phyloP scores from a whole-genome alignment of 2,888 invertebrate genomes.

The Phasia obesa region DNA sequence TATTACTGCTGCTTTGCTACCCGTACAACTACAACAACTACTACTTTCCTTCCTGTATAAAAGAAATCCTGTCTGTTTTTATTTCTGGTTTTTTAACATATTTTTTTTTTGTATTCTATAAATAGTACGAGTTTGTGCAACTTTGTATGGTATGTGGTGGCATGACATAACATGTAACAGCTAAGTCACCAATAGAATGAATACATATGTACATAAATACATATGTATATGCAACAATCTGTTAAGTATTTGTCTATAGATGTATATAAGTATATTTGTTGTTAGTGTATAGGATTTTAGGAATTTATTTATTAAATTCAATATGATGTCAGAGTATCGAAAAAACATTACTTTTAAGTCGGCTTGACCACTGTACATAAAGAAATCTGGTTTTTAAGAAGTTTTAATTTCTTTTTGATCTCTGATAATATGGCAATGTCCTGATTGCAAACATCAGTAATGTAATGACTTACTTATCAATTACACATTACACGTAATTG shows the following conservation, averaged over 20 bases:
- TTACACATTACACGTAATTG: no score
- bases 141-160: constrained; percentile 5
- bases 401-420: no score
- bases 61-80: constrained; percentile 66
- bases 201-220: no score
- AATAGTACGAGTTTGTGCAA: constrained; percentile 35
- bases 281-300: neutral
- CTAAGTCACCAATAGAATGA: constrained; percentile 41
- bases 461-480: no score
- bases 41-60: constrained; percentile 63
- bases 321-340: no score
- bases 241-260: neutral
- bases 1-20: constrained; percentile 15
- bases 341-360: no score
- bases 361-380: no score
- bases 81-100: constrained; percentile 17
- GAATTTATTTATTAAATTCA: no score
- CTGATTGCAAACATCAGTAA: no score
- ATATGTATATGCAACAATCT: constrained; percentile 63
- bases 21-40: neutral
- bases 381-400: no score
- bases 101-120: constrained; percentile 38
- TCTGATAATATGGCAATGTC: no score
- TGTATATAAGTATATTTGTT: neutral
- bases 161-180: constrained; percentile 43